Base-by-base conservation (phyloP, 2,888 invertebrate genomes). In the Luperina testacea region DNA sequence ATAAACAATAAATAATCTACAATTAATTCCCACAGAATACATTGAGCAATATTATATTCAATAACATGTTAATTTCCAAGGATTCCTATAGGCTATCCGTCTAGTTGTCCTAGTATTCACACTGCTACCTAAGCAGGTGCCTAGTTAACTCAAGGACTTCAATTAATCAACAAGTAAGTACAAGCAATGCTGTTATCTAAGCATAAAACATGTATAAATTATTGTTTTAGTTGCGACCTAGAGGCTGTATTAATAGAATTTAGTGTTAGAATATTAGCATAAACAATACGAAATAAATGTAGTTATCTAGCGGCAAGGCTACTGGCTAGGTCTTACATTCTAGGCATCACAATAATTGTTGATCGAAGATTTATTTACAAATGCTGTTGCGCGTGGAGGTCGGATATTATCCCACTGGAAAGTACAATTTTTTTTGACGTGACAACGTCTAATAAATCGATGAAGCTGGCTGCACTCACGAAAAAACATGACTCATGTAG, bases 131-230 rank as follows among this genome's bases (percentile, higher is more conserved):
- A 59, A 65, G 45, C 72, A 67, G 67, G 61, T 81, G 45, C 70
- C 65, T 42, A 71, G 72, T 68, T 85, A 69, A 64, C 65, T 61
- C 61, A 72, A 71, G 38, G 76, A 15, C 57, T 27, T 79, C 75
- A 85, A 82, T 83, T 83, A 72, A 85, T 82, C 82, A 85, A 74
- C 77, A 65, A 72, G 38, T 78, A 69, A 72, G 38, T 78, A 69
- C 17, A 53, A 67, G 73, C 9, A 65, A 65, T 27, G 6, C 42
- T 67, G 72, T 72, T 83, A 83, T 77, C 82, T 81, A 45, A 67
- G 45, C 48, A 72, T 59, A 63, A 82, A 78, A 82, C 72, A 67
- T 59, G 63, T 68, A n/a, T 78, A 82, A 71, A 78, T 82, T 75
- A 84, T 75, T 38, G 61, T 48, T 8, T 27, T 13, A n/a, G 27